Conservation (phyloP, 2,113 vertebrate genomes). For the Rallus limicola region DNA sequence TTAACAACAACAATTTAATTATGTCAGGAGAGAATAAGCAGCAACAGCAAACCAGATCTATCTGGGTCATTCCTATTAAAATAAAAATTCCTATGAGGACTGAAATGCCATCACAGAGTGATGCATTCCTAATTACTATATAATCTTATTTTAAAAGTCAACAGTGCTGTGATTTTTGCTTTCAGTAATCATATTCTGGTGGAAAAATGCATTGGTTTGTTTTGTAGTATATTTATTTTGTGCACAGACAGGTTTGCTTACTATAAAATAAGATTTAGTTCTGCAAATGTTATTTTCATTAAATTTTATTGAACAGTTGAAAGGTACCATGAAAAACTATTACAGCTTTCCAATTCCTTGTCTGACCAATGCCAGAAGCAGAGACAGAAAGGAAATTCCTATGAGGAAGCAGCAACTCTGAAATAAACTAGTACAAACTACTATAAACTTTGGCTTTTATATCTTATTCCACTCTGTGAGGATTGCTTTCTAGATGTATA, state of each 20-base stretch:
- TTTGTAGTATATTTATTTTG: background rate
- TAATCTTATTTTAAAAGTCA: background rate
- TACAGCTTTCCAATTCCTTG: background rate
- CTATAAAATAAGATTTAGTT: conserved; percentile 21
- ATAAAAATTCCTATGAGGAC: background rate
- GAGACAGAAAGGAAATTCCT: background rate
- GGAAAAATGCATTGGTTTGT: background rate
- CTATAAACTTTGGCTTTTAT: background rate
- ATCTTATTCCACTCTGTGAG: background rate
- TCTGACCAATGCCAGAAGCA: background rate
- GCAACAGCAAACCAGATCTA: background rate
- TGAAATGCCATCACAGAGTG: background rate
- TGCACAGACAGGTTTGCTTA: background rate
- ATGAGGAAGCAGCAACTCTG: background rate
- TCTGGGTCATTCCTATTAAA: background rate
- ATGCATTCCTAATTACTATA: background rate
- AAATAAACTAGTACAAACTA: background rate
- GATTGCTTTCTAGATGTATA: background rate
- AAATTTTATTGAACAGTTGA: background rate
- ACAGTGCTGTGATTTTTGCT: background rate
- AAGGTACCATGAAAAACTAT: background rate
- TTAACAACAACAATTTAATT: background rate
- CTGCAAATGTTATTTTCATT: background rate
- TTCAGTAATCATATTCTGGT: background rate
- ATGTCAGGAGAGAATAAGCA: background rate